Conservation (phyloP, 2,113 vertebrate genomes). For the Podocnemis expansa region DNA sequence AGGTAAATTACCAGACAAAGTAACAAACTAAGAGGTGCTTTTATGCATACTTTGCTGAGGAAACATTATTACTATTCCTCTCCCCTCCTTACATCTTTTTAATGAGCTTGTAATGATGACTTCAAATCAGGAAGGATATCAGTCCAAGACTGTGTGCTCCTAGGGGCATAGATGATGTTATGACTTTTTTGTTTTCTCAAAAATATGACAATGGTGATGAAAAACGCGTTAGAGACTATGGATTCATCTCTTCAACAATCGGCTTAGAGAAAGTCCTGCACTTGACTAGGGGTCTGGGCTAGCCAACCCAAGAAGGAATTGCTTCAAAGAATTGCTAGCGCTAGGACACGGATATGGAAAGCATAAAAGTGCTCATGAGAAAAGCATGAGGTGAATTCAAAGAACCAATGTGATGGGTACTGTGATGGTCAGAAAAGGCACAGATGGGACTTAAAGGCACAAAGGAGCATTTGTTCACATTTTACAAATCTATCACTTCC, state of each 20-base stretch:
- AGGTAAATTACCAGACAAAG: background rate
- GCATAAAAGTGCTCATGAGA: background rate
- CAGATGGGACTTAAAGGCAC: background rate
- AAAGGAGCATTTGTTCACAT: background rate
- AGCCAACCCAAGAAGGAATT: background rate
- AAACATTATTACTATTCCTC: background rate
- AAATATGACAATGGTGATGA: no score
- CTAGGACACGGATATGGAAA: background rate
- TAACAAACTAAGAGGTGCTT: background rate
- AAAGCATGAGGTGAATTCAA: background rate
- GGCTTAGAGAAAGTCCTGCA: background rate
- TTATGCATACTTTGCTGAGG: background rate
- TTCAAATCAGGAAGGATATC: background rate
- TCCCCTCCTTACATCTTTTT: no score
- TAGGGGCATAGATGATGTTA: background rate
- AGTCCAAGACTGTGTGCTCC: background rate
- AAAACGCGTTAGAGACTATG: background rate
- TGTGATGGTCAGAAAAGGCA: background rate
- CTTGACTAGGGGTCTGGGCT: background rate
- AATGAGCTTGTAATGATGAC: no score
- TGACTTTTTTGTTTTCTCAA: background rate
- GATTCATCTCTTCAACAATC: constrained; percentile 33
- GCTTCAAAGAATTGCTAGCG: background rate
- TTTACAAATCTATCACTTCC: background rate
- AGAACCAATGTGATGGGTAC: background rate